phyloP scores from a whole-genome alignment of 2,888 invertebrate genomes.

The Plusia festucae region DNA sequence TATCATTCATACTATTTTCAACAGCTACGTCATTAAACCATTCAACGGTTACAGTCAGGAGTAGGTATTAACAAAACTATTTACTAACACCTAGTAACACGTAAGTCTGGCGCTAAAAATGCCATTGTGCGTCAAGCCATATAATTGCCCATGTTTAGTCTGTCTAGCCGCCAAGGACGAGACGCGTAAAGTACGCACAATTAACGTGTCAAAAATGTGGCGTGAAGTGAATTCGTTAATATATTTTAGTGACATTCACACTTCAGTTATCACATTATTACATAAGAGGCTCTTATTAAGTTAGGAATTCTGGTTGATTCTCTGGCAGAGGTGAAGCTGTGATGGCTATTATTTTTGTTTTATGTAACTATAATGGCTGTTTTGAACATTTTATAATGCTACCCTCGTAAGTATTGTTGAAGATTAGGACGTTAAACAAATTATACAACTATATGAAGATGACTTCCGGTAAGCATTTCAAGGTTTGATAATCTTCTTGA shows the following conservation, averaged over 20 bases:
- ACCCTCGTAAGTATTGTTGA: too few relatives aligned
- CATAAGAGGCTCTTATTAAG: background rate
- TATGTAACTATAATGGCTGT: too few relatives aligned
- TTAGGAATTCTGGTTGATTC: too few relatives aligned
- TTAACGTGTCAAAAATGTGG: constrained; percentile 25
- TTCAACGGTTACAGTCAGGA: background rate
- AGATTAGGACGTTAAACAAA: too few relatives aligned
- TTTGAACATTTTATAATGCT: too few relatives aligned
- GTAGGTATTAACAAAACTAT: background rate
- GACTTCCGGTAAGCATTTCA: too few relatives aligned
- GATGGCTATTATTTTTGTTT: too few relatives aligned
- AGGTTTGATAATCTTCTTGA: too few relatives aligned
- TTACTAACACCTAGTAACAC: background rate
- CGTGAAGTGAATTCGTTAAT: constrained; percentile 17
- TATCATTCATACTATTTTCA: too few relatives aligned
- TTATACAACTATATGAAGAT: too few relatives aligned
- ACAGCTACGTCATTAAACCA: too few relatives aligned
- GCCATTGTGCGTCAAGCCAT: background rate
- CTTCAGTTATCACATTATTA: background rate
- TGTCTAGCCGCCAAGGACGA: constrained; percentile 26
- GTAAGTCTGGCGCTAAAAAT: background rate
- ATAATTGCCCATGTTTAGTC: constrained; percentile 13
- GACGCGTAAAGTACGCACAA: constrained; percentile 27
- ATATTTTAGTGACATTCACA: constrained; percentile 21
- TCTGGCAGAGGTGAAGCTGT: background rate